Percentiles rank a stretch among this genome's conserved stretches.
phyloP scores from a whole-genome alignment of 2,797 vertebrate genomes.

The Malacoraja senta region DNA sequence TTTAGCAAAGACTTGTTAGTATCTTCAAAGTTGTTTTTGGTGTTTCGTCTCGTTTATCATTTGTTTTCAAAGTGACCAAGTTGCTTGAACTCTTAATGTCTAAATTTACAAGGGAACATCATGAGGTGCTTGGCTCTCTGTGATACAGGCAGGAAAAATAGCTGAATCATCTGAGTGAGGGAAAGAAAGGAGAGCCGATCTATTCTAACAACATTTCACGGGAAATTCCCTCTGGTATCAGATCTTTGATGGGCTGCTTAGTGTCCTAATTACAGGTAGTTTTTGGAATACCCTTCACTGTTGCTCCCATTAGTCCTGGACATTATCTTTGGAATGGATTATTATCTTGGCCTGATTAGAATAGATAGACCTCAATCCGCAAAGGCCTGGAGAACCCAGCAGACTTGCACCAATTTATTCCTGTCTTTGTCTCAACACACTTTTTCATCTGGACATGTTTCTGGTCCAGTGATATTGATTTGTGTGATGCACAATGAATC shows the following conservation, averaged over 20 bases:
- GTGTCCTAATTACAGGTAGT: conserved; percentile 12
- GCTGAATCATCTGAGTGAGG: not conserved
- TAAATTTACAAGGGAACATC: no score
- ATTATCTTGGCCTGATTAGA: conserved; percentile 33
- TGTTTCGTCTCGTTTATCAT: not conserved
- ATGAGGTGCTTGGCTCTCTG: not conserved
- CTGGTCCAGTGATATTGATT: not conserved
- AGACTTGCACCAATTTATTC: not conserved
- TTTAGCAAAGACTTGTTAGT: not conserved
- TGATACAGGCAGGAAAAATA: not conserved
- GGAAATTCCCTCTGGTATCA: conserved; percentile 17
- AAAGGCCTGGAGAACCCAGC: not conserved
- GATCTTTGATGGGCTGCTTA: not conserved
- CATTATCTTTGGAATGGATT: conserved; percentile 23
- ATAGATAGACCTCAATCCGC: not conserved
- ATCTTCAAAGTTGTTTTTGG: not conserved
- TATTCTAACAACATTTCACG: not conserved
- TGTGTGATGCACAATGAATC: not conserved
- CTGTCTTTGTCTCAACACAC: not conserved
- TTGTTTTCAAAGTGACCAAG: not conserved
- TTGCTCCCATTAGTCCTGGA: conserved; percentile 6
- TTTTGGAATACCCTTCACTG: conserved; percentile 8
- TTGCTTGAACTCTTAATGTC: not conserved
- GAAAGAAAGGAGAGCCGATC: not conserved
- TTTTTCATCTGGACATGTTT: not conserved